Evolutionary conservation across 2,797 vertebrate species (phyloP).

Genomic region (Sus cebifrons): DNA sequence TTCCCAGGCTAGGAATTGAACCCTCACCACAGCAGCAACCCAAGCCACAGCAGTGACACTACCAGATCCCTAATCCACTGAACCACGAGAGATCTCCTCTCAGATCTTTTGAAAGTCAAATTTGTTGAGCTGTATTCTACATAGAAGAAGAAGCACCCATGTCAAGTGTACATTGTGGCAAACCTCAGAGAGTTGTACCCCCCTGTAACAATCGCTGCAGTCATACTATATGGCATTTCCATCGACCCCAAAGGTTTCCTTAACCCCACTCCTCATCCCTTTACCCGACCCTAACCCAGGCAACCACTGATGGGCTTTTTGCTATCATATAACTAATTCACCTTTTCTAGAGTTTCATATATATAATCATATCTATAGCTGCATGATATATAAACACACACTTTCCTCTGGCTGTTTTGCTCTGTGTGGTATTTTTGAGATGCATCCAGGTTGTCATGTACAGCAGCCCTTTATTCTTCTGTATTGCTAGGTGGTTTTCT

Average conservation of each 20-base stretch:
- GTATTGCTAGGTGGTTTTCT: slow-evolving; percentile 11
- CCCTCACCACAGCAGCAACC: no score
- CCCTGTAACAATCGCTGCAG: neutral
- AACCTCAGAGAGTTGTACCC: neutral
- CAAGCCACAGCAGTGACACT: no score
- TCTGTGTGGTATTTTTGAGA: neutral
- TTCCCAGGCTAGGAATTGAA: no score
- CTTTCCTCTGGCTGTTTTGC: neutral
- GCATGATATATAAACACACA: neutral
- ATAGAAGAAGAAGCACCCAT: neutral
- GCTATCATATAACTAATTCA: neutral
- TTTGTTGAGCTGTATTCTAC: neutral
- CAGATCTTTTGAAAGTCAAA: neutral
- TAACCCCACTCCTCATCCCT: neutral
- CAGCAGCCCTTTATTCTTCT: neutral
- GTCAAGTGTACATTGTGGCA: neutral
- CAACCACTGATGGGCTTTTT: neutral
- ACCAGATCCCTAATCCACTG: no score
- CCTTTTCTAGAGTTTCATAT: neutral
- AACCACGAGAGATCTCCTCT: neutral
- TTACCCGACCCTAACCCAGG: no score
- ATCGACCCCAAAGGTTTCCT: neutral
- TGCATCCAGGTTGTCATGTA: neutral
- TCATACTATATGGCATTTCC: neutral
- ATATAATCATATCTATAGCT: neutral